Percentiles rank a stretch among this genome's conserved stretches.
Conservation (phyloP, 2,113 vertebrate genomes). For the Notarius lentiginosus region DNA sequence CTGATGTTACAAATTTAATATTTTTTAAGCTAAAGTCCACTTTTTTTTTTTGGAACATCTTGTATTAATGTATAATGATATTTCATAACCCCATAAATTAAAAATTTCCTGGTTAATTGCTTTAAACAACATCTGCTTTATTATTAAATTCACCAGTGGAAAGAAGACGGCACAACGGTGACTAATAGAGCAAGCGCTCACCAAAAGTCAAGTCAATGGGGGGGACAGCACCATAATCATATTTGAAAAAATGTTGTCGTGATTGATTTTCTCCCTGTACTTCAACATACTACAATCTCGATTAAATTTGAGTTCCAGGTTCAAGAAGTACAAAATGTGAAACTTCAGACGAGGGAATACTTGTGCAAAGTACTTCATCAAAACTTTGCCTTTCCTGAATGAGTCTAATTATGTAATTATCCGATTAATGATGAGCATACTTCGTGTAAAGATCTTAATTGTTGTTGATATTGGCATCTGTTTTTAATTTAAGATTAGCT, state of each 20-base stretch:
- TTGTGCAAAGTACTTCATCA: not conserved
- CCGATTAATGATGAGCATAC: not conserved
- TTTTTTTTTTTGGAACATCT: too few species aligned
- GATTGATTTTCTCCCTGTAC: not conserved
- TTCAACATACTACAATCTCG: not conserved
- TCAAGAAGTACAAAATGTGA: not conserved
- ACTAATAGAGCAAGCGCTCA: not conserved
- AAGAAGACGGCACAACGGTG: not conserved
- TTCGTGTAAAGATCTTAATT: not conserved
- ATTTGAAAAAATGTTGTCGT: not conserved
- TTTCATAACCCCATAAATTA: too few species aligned
- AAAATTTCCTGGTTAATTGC: too few species aligned
- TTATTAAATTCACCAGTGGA: not conserved
- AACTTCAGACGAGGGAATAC: not conserved
- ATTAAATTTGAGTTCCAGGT: too few species aligned
- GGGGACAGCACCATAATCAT: too few species aligned
- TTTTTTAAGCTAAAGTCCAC: too few species aligned
- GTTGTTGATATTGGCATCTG: not conserved
- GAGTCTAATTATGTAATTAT: not conserved
- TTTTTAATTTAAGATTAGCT: not conserved
- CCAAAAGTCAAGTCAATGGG: not conserved
- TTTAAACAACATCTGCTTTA: too few species aligned
- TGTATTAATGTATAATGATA: too few species aligned
- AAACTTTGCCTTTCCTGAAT: not conserved
- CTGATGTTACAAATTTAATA: too few species aligned